A percentile compares a stretch with the other conserved stretches of the same genome.
Evolutionary conservation across 2,888 invertebrate species (phyloP).

Genomic region (Himalopsyche japonica): DNA sequence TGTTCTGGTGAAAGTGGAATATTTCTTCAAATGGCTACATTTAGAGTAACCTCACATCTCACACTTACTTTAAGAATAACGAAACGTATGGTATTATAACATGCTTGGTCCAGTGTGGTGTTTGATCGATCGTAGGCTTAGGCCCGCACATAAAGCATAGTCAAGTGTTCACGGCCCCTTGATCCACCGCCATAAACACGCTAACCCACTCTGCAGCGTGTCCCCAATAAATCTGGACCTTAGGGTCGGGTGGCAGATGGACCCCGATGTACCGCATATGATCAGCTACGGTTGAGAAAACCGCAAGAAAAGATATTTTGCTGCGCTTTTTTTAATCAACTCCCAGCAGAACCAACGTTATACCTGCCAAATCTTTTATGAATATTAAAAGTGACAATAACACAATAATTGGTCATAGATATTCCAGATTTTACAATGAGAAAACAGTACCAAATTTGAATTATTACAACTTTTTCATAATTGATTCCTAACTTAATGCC

Average conservation of each 20-base stretch:
- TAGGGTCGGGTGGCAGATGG: background rate
- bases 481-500: too few relatives aligned
- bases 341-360: too few relatives aligned
- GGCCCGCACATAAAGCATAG: slow-evolving; percentile 25
- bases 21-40: background rate
- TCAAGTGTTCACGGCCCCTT: slow-evolving; percentile 27
- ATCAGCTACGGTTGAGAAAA: background rate
- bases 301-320: too few relatives aligned
- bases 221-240: slow-evolving; percentile 24
- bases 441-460: too few relatives aligned
- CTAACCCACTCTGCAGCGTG: slow-evolving; percentile 25
- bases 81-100: background rate
- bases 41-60: background rate
- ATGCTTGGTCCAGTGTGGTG: background rate
- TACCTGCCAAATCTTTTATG: too few relatives aligned
- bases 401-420: too few relatives aligned
- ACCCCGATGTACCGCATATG: background rate
- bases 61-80: background rate
- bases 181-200: slow-evolving; percentile 37
- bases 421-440: too few relatives aligned
- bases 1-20: too few relatives aligned
- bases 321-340: too few relatives aligned
- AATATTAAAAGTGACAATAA: too few relatives aligned
- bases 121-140: slow-evolving; percentile 14
- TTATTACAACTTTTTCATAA: too few relatives aligned